Conservation (phyloP, 2,113 vertebrate species). For the Pelodiscus sinensis region DNA sequence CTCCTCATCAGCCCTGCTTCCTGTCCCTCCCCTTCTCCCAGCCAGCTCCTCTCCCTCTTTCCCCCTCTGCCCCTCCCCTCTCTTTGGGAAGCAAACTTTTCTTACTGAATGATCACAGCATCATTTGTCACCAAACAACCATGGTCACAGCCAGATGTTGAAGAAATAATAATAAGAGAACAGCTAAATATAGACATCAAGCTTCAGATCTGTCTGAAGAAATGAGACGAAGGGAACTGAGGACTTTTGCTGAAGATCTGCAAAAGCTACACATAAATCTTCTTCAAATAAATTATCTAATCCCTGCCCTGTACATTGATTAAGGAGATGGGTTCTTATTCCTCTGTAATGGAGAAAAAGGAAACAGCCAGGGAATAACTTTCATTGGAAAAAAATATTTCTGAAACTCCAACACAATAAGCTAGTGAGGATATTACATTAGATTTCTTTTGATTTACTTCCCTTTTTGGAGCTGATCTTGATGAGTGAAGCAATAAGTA, state of each 20-base stretch:
- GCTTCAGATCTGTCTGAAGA: neutral
- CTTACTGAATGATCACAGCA: neutral
- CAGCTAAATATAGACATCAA: neutral
- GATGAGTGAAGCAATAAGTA: accelerated
- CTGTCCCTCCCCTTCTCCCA: no score
- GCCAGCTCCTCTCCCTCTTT: no score
- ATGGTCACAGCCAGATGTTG: neutral
- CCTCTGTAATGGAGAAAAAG: neutral
- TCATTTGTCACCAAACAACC: neutral
- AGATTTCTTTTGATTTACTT: neutral
- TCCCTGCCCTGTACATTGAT: neutral
- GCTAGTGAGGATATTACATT: neutral
- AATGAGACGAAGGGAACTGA: neutral
- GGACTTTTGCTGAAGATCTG: neutral
- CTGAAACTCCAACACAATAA: neutral
- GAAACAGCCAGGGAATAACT: neutral
- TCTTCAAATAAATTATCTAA: neutral
- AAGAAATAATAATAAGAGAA: neutral
- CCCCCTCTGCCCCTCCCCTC: no score
- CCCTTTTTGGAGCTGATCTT: neutral
- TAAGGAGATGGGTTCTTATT: neutral
- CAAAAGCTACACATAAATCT: neutral
- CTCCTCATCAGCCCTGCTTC: no score
- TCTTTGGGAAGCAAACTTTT: neutral
- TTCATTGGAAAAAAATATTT: accelerated